Conservation (phyloP, 2,888 invertebrate genomes). For the Morinoia aosen region DNA sequence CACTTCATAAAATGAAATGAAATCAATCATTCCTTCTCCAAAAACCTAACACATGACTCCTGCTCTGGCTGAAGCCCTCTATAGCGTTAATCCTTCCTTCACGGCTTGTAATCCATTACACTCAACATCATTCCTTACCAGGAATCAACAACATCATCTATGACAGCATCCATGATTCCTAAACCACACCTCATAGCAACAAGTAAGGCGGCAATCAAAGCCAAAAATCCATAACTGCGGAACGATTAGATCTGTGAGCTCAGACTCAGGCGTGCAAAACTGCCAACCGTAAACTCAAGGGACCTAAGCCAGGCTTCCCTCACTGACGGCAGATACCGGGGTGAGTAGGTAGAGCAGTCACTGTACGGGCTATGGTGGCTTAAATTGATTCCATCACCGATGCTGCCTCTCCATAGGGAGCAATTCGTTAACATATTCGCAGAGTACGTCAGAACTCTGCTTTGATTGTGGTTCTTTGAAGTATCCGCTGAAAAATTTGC, state of each 20-base stretch:
- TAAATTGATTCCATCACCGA: no score
- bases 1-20: no score
- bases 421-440: no score
- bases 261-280: neutral
- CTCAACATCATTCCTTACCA: no score
- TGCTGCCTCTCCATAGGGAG: no score
- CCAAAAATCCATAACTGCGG: neutral
- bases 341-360: neutral
- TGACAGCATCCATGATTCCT: no score
- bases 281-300: neutral
- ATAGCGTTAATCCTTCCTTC: neutral
- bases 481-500: no score
- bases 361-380: neutral
- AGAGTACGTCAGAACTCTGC: no score
- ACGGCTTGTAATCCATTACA: neutral
- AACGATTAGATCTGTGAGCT: neutral
- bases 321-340: neutral
- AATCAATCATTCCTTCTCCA: no score
- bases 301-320: neutral
- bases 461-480: no score
- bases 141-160: no score
- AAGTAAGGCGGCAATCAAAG: neutral
- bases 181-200: neutral
- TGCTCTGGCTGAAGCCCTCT: neutral
- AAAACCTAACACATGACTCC: neutral